Percentiles rank a stretch among this genome's conserved stretches.
Evolutionary conservation across 2,888 invertebrate genomes (phyloP).

Genomic region (Heteromurus nitidus): DNA sequence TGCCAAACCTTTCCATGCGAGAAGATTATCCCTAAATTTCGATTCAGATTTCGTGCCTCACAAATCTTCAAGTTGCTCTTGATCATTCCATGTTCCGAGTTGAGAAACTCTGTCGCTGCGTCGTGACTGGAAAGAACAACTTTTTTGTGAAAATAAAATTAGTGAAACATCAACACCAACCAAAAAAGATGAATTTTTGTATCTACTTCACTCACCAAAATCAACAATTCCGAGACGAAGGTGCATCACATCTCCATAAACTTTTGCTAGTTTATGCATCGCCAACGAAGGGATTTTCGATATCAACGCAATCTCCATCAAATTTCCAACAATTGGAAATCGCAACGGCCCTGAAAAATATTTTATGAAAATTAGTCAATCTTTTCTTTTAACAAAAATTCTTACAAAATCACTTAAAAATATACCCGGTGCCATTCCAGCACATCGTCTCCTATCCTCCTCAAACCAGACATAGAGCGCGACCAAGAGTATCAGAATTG

Average conservation of each 20-base stretch:
- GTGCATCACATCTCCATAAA: conserved; percentile 17
- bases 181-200: background rate
- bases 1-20: conserved; percentile 21
- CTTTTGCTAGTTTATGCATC: background rate
- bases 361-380: too few species aligned
- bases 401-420: too few species aligned
- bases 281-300: background rate
- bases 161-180: background rate
- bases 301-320: too few species aligned
- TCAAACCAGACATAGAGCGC: too few species aligned
- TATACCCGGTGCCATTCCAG: too few species aligned
- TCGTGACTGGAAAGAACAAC: background rate
- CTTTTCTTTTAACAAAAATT: too few species aligned
- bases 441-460: too few species aligned
- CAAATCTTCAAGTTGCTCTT: background rate
- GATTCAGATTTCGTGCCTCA: background rate
- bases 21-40: conserved; percentile 8
- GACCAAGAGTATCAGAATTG: too few species aligned
- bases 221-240: background rate
- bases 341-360: too few species aligned
- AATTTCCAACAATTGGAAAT: too few species aligned
- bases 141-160: background rate
- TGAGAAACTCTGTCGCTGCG: background rate
- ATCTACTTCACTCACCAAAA: background rate
- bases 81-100: background rate